Conservation (phyloP, 2,797 vertebrate species). For the Pseudotriccus pelzelni region DNA sequence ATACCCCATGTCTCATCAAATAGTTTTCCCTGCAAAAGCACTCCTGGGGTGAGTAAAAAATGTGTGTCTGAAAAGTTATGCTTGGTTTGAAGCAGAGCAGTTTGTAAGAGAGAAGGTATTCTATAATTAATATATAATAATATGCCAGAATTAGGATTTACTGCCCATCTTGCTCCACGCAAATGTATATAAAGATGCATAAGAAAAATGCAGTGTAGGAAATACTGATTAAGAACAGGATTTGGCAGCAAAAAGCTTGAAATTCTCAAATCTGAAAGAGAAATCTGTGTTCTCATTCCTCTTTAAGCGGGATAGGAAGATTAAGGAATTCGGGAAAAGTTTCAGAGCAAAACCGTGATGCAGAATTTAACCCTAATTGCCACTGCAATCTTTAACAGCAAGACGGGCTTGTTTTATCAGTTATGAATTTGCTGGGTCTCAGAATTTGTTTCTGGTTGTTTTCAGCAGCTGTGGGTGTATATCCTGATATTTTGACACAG, state of each 20-base stretch:
- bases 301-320: neutral
- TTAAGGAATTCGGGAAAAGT: neutral
- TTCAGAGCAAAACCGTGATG: neutral
- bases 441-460: neutral
- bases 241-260: neutral
- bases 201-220: neutral
- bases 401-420: neutral
- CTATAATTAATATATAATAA: neutral
- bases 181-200: neutral
- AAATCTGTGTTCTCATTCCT: neutral
- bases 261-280: neutral
- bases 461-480: neutral
- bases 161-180: neutral
- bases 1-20: neutral
- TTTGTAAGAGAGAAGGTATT: neutral
- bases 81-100: neutral
- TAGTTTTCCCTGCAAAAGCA: neutral
- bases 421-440: neutral
- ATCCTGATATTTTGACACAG: neutral
- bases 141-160: neutral
- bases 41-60: neutral
- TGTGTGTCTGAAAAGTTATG: fast-evolving
- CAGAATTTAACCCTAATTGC: neutral
- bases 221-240: neutral
- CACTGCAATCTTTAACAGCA: neutral